Base-by-base conservation (phyloP, 2,888 invertebrate species). In the Ophion ventricosus region DNA sequence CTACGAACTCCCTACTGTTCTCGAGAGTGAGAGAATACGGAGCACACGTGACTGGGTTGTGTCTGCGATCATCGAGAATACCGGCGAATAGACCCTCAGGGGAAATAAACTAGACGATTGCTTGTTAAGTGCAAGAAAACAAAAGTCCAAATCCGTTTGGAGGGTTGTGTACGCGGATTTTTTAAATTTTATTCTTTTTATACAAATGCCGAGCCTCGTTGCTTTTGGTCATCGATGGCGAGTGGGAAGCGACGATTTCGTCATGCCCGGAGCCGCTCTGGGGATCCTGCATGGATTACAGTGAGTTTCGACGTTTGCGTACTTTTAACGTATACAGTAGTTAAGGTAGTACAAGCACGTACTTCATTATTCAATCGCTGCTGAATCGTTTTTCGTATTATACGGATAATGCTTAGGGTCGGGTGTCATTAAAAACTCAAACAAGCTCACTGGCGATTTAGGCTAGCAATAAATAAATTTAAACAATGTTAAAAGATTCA, bases 171-270 rank as follows among this genome's bases (percentile, higher is more conserved):
- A 43, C 40, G 49, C 29, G 61, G 20, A 54, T 49, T 0, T 64
- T 17, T 43, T 49, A n/a, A n/a, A n/a, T 54, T 25, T n/a, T 17
- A 40, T 56, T 59, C 56, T 17, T n/a, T 43, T 14, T 43, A 14
- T 54, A 72, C 87, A 87, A 83, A 98, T 98, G 97, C 97, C 97
- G 85, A 96, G 97, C 87, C 95, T 98, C 88, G 95, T 97, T 87
- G 96, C 96, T 83, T 97, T 97, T 93, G 95, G 96, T 89, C 95
- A 97, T 90, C 95, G 97, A 87, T 97, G 97, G 97, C 96, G 96
- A 88, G 96, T 97, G 74, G 97, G 97, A 85, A 97, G 97, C 86
- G 97, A 97, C 94, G 97, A 98, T 94, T 94, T 98, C 87, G 96
- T 97, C 82, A 95, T 97, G 70, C 97, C 97, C n/a, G 97, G 96